phyloP scores from a whole-genome alignment of 2,113 vertebrate species.

The Melierax canorus region DNA sequence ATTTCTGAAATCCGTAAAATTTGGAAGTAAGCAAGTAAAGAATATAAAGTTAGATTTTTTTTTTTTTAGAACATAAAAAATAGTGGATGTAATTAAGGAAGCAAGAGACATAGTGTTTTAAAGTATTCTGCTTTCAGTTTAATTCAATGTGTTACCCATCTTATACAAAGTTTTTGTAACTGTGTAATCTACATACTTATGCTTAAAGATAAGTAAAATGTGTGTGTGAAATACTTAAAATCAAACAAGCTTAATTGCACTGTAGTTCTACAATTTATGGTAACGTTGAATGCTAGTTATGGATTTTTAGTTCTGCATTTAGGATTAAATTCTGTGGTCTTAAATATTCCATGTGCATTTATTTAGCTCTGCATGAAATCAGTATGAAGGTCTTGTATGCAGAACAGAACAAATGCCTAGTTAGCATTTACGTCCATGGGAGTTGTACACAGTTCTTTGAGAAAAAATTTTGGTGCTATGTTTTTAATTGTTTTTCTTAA shows the following conservation, averaged over 20 bases:
- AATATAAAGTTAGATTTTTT: not conserved
- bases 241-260: not conserved
- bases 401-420: not conserved
- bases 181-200: not conserved
- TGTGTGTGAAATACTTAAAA: not conserved
- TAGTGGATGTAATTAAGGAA: not conserved
- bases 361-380: not conserved
- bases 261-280: not conserved
- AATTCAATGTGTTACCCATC: not conserved
- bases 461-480: not conserved
- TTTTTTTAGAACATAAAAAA: not conserved
- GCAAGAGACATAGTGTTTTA: not conserved
- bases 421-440: not conserved
- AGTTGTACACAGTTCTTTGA: not conserved
- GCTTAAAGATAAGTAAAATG: not conserved
- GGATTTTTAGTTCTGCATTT: not conserved
- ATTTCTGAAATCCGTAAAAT: not conserved
- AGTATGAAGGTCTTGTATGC: not conserved
- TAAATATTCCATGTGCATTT: not conserved
- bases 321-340: not conserved
- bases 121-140: not conserved
- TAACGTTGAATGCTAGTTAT: not conserved
- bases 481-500: not conserved
- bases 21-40: not conserved
- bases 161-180: not conserved